These are phyloP conservation scores for Cherax destructor DNA, from an alignment of 1,140 invertebrate genomes.

Conservation along the genomic window DNA sequence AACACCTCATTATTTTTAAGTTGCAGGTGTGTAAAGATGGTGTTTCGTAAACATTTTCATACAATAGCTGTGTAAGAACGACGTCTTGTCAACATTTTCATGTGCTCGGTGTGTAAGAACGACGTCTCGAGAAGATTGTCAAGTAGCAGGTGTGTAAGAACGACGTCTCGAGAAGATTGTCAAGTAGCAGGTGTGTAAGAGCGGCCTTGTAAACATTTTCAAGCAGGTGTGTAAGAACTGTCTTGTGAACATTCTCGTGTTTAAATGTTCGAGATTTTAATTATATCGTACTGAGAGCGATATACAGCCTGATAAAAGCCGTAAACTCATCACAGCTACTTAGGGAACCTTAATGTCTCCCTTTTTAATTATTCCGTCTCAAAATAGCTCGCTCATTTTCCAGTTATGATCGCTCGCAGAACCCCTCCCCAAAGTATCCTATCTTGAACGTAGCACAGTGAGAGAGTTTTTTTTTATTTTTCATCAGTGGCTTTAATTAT, in stretches of 20 bases:
- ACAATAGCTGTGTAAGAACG: no score
- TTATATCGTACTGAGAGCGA: slow-evolving; percentile 18
- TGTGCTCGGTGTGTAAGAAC: not conserved
- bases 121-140: not conserved
- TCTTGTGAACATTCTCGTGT: not conserved
- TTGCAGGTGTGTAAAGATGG: no score
- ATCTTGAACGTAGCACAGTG: not conserved
- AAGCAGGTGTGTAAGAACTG: not conserved
- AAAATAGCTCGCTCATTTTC: not conserved
- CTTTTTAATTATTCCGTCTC: not conserved
- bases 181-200: not conserved
- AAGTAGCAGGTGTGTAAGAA: not conserved
- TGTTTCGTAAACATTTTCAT: no score
- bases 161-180: not conserved
- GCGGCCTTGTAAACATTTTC: not conserved
- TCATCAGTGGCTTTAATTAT: not conserved
- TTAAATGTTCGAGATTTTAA: slow-evolving; percentile 27
- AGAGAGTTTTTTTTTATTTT: no score
- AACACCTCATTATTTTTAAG: no score
- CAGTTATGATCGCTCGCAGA: not conserved
- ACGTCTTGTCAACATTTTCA: not conserved
- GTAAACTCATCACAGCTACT: slow-evolving; percentile 45
- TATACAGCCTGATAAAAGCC: slow-evolving; percentile 28
- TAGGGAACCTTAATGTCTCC: slow-evolving; percentile 22
- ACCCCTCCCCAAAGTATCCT: not conserved